Conservation (phyloP, 2,888 invertebrate species). For the Brenthis hecate region DNA sequence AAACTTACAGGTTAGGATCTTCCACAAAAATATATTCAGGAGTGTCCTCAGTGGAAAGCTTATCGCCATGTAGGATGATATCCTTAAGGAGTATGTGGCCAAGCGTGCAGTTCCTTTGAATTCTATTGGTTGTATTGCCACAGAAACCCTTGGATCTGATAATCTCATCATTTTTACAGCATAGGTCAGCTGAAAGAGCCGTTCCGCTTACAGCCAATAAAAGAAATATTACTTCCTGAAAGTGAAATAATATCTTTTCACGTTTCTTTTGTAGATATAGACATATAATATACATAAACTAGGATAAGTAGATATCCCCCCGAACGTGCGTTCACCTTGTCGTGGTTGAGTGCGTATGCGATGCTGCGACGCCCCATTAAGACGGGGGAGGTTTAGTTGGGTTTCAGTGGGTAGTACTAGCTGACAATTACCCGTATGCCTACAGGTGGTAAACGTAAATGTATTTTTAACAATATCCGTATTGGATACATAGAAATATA, state of each 20-base stretch:
- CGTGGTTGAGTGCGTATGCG: no score
- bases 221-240: slow-evolving; percentile 58
- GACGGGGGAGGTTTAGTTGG: no score
- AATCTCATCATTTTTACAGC: slow-evolving; percentile 59
- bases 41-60: slow-evolving; percentile 64
- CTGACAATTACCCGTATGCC: no score
- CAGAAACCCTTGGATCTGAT: slow-evolving; percentile 53
- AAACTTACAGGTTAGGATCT: slow-evolving; percentile 60
- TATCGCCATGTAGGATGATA: slow-evolving; percentile 58
- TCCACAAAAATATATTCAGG: slow-evolving; percentile 63
- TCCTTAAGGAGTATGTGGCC: slow-evolving; percentile 66
- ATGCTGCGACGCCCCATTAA: no score
- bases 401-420: no score
- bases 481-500: no score
- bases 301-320: not conserved
- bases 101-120: slow-evolving; percentile 56
- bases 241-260: slow-evolving; percentile 33
- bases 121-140: slow-evolving; percentile 43
- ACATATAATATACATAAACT: not conserved
- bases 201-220: slow-evolving; percentile 50
- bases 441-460: no score
- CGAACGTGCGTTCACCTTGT: no score
- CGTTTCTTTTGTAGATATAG: not conserved
- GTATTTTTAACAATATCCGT: no score
- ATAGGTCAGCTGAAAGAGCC: slow-evolving; percentile 50